These are phyloP conservation scores for Oscheius onirici DNA, from an alignment of 2,888 invertebrate species.

Conservation along the genomic window DNA sequence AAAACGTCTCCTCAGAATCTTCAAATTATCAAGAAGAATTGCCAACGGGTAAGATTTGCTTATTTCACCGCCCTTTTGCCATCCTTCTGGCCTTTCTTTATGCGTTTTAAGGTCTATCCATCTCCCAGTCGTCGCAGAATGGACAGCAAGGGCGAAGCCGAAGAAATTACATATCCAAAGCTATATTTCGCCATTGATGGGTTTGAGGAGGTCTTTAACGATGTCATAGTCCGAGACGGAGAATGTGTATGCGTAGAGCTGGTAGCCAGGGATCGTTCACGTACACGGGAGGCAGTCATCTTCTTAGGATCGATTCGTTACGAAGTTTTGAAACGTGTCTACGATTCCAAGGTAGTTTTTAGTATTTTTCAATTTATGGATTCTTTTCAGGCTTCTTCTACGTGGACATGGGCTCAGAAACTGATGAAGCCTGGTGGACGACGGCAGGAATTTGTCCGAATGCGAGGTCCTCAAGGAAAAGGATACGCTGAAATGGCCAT, in stretches of 20 bases:
- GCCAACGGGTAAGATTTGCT: conserved; percentile 76
- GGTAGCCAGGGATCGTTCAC: conserved; percentile 84
- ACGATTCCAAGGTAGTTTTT: conserved; percentile 43
- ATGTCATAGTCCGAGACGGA: conserved; percentile 94
- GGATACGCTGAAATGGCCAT: conserved; percentile 95
- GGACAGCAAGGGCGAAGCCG: conserved; percentile 97
- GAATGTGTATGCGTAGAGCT: conserved; percentile 99
- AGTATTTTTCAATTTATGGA: background rate
- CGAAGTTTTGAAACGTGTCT: conserved; percentile 87
- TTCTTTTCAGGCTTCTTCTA: conserved; percentile 63
- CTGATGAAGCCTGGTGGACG: conserved; percentile 74
- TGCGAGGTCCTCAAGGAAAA: conserved; percentile 91
- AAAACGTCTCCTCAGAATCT: conserved; percentile 95
- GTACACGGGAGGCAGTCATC: conserved; percentile 83
- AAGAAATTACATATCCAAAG: conserved; percentile 98
- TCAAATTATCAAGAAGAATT: conserved; percentile 90
- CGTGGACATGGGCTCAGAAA: conserved; percentile 71
- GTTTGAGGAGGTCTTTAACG: conserved; percentile 96
- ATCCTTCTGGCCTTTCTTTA: background rate
- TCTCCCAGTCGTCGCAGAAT: conserved; percentile 89
- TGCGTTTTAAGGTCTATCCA: conserved; percentile 82
- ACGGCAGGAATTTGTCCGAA: conserved; percentile 93
- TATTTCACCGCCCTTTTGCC: background rate
- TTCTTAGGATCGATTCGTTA: conserved; percentile 97
- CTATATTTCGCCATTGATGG: conserved; percentile 99